Conservation (phyloP, 2,797 vertebrate species). For the Vultur gryphus region DNA sequence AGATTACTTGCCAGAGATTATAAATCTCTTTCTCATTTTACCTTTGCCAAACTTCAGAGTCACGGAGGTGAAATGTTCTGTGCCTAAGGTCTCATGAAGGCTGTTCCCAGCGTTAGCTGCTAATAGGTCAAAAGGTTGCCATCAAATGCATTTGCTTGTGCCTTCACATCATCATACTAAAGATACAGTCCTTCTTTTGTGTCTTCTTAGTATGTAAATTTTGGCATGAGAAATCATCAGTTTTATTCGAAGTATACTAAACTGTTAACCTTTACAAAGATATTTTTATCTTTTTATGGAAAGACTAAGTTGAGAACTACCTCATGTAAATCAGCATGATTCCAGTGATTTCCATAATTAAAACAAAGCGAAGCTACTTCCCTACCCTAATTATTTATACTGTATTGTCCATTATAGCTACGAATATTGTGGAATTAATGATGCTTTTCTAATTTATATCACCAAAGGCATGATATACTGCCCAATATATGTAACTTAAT, state of each 20-base stretch:
- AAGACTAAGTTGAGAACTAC: not conserved
- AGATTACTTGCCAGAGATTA: not conserved
- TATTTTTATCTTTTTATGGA: not conserved
- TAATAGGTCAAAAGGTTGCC: not conserved
- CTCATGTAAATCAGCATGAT: not conserved
- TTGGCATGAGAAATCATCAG: not conserved
- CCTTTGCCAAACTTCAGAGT: not conserved
- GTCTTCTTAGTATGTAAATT: not conserved
- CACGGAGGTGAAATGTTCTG: not conserved
- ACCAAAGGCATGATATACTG: not conserved
- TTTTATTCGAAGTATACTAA: not conserved
- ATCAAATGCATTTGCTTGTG: not conserved
- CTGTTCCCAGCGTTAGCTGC: not conserved
- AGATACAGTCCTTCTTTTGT: not conserved
- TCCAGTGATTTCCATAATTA: not conserved
- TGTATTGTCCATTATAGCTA: not conserved
- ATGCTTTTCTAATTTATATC: slow-evolving; percentile 6
- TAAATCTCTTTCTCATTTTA: not conserved
- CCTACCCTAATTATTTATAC: not conserved
- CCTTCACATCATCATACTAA: not conserved
- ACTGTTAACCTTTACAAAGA: not conserved
- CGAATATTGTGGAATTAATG: slow-evolving; percentile 12
- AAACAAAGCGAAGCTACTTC: not conserved
- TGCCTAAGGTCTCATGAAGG: not conserved
- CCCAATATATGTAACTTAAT: not conserved